Evolutionary conservation across 1,140 invertebrate species (phyloP).

Genomic region (Meloidogyne hapla): DNA sequence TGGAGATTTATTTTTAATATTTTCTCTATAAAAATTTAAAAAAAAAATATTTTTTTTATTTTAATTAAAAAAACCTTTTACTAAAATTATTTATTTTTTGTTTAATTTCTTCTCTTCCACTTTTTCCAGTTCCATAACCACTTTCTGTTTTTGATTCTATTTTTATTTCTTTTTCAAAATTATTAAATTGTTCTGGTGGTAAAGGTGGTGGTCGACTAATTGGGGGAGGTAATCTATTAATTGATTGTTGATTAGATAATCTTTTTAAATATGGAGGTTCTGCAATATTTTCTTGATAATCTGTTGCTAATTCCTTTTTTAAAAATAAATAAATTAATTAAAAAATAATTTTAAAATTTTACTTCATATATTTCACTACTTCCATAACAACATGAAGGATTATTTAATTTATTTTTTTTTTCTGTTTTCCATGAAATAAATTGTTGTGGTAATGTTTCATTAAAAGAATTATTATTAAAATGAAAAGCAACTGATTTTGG

Average conservation of each 20-base stretch:
- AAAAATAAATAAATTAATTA: too few relatives aligned
- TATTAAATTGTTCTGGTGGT: background rate
- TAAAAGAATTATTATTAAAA: background rate
- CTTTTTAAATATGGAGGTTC: background rate
- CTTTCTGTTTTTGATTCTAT: too few relatives aligned
- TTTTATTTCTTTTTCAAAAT: background rate
- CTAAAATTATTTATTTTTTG: background rate
- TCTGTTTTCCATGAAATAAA: background rate
- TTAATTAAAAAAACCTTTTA: background rate
- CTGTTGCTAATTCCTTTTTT: too few relatives aligned
- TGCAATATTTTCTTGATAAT: background rate
- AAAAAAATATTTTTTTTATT: background rate
- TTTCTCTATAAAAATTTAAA: background rate
- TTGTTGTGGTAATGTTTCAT: background rate
- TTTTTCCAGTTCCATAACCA: background rate
- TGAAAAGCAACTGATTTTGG: background rate
- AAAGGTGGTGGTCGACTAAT: background rate
- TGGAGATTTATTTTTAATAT: background rate
- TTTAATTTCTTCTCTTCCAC: background rate
- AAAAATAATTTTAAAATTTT: too few relatives aligned
- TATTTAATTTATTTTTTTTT: background rate
- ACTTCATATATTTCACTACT: slow-evolving; percentile 1
- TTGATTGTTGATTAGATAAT: background rate
- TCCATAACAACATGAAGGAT: background rate
- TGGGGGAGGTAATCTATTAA: background rate